Evolutionary conservation across 2,797 vertebrate species (phyloP).

Genomic region (Sebastes melanostomus): DNA sequence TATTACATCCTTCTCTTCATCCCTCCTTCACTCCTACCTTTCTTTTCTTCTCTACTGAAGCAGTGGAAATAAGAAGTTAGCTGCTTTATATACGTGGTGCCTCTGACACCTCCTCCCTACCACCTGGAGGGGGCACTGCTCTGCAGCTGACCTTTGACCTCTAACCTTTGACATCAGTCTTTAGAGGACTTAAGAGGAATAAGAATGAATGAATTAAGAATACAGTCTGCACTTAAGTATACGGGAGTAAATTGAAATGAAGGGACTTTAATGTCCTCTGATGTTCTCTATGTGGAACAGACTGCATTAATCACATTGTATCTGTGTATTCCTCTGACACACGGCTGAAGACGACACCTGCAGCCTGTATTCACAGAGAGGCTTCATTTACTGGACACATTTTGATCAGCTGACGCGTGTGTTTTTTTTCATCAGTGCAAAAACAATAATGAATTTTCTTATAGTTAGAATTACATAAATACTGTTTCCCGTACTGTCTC

Average conservation of each 20-base stretch:
- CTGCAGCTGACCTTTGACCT: conserved; percentile 11
- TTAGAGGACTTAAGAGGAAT: neutral
- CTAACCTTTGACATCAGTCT: neutral
- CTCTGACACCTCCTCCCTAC: neutral
- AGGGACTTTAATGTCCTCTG: neutral
- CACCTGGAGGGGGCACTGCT: neutral
- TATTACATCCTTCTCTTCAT: neutral
- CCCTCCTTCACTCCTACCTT: neutral
- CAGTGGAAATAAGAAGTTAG: neutral
- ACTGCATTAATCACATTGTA: neutral
- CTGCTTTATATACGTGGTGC: neutral
- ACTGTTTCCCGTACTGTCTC: neutral
- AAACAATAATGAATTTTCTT: neutral
- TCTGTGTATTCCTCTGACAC: neutral
- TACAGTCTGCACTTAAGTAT: neutral
- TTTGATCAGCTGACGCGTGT: neutral
- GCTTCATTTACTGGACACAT: neutral
- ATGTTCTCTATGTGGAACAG: neutral
- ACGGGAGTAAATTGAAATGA: neutral
- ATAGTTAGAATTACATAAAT: neutral
- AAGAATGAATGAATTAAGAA: neutral
- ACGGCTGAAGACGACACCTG: neutral
- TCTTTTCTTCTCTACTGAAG: neutral
- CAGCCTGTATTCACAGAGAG: neutral
- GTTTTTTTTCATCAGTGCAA: neutral